phyloP scores from a whole-genome alignment of 2,113 vertebrate species.

The Catharus fuscescens region DNA sequence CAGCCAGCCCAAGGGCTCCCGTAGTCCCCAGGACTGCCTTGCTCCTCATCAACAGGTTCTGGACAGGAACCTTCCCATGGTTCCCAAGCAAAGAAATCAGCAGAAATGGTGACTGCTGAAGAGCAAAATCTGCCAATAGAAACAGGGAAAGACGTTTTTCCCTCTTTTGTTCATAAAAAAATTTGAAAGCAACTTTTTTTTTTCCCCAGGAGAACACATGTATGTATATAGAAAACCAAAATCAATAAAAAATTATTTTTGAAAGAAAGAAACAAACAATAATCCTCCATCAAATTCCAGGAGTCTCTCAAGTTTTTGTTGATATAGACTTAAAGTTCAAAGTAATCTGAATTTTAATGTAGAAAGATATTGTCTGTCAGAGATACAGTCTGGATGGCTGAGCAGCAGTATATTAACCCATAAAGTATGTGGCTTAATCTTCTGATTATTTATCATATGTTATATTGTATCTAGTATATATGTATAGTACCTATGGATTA shows the following conservation, averaged over 20 bases:
- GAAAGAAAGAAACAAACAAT: background rate
- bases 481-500: background rate
- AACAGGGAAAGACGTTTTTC: background rate
- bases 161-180: background rate
- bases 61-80: background rate
- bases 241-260: background rate
- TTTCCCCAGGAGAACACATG: background rate
- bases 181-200: background rate
- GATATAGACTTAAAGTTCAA: background rate
- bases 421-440: background rate
- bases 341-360: background rate
- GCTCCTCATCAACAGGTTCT: background rate
- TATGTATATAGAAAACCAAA: fast-evolving
- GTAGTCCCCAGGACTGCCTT: background rate
- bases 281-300: background rate
- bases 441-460: background rate
- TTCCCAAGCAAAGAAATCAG: background rate
- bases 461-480: background rate
- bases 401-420: background rate
- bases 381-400: background rate
- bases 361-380: background rate
- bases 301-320: background rate
- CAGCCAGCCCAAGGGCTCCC: background rate
- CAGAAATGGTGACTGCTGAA: background rate
- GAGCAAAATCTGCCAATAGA: background rate